Evolutionary conservation across 2,797 vertebrate species (phyloP).

Genomic region (Erpetoichthys calabaricus): DNA sequence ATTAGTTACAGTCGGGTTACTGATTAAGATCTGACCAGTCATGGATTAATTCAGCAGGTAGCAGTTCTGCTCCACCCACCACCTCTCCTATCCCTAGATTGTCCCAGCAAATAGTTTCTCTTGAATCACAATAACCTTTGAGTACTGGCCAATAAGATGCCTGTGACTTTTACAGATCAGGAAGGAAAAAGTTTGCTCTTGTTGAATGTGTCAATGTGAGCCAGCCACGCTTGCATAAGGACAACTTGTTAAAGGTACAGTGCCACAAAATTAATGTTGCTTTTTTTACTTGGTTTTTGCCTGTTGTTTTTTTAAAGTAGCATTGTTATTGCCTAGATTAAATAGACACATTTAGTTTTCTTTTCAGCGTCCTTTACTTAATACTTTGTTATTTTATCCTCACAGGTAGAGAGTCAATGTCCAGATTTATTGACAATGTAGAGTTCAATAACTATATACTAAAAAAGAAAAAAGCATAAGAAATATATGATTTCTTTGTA

Average conservation of each 20-base stretch:
- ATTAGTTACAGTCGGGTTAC: constrained; percentile 19
- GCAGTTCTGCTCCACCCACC: constrained; percentile 33
- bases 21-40: constrained; percentile 25
- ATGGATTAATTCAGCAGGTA: constrained; percentile 24
- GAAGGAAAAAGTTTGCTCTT: constrained; percentile 36
- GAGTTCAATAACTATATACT: too few relatives aligned
- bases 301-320: too few relatives aligned
- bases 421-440: too few relatives aligned
- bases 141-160: constrained; percentile 43
- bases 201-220: constrained; percentile 25
- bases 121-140: constrained; percentile 46
- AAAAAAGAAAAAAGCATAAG: too few relatives aligned
- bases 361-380: too few relatives aligned
- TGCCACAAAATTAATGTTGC: background rate
- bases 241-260: constrained; percentile 38
- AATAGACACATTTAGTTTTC: too few relatives aligned
- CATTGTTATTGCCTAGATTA: too few relatives aligned
- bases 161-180: constrained; percentile 27
- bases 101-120: constrained; percentile 52
- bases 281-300: too few relatives aligned
- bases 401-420: too few relatives aligned
- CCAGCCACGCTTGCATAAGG: constrained; percentile 25
- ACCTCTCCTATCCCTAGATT: constrained; percentile 35
- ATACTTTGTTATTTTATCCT: too few relatives aligned
- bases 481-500: too few relatives aligned